Base-by-base conservation (phyloP, 2,113 vertebrate genomes). In the Salvelinus fontinalis region DNA sequence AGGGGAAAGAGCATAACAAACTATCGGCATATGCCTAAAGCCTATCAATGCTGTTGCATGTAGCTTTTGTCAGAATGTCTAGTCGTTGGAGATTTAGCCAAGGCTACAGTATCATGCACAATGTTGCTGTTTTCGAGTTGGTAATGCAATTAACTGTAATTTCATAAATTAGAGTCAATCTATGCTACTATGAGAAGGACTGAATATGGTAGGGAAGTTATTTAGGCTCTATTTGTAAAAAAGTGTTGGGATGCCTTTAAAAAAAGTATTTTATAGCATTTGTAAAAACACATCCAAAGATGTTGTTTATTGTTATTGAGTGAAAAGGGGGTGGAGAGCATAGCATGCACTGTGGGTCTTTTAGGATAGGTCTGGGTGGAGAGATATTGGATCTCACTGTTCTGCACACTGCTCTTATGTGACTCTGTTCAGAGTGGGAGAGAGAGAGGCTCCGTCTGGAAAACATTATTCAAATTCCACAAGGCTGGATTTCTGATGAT, bases 381-480 rank as follows among this genome's bases (percentile, higher is more conserved):
- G 9, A 69, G 4, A 18, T 68, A 51, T 60, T 59, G 26, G 16
- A 12, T 70, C n/a, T 70, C 22, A 14, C 22, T 71, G 44, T 54
- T 18, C 66, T 39, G 64, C 80, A 82, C 74, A 71, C 39, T 24
- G 51, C 16, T 51, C 34, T 34, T 48, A 20, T 14, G 57, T 49
- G 67, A 73, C 20, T 20, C 13, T 62, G 22, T 34, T 64, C 3
- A 59, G 48, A 75, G 76, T 65, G 64, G 34, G 49, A 73, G 22
- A 11, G 70, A 76, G 68, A 29, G 72, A 81, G 78, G 65, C 75
- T 79, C 84, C 79, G 85, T 87, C 82, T 89, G 83, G 84, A 73
- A 67, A 84, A 70, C 81, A 87, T 87, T 85, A 87, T 84, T 87
- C 82, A 86, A 76, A 89, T 88, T 87, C 88, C 86, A 85, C 69